Base-by-base conservation (phyloP, 2,797 vertebrate genomes). In the Sylvilagus floridanus region DNA sequence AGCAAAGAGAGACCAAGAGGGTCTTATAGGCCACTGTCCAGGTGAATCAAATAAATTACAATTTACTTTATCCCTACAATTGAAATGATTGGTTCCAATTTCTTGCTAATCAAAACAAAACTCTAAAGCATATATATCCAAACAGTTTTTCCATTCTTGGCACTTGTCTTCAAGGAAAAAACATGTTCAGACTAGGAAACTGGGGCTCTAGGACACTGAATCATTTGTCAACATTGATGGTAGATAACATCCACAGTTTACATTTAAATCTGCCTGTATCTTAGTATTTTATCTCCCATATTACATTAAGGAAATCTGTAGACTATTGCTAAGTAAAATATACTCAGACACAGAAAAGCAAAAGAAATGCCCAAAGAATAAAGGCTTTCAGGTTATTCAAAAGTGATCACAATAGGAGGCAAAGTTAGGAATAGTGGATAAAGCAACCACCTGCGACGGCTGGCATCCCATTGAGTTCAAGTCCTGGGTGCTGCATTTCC, bases 261-360 rank as follows among this genome's bases (percentile, higher is more conserved):
- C 35, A 86, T 35, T n/a, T 28, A 71, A 89, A 7, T 62, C 76
- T 81, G 28, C 8, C 37, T 69, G 35, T 12, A 73, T 84, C 30
- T 88, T 75, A 82, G 95, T n/a, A 69, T 66, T 60, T 30, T 90
- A 84, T 66, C 92, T 24, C 2, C 16, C 68, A 26, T 6, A 73
- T 78, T 76, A 71, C 52, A 24, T 60, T 83, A 75, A 84, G n/a
- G 28, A 94, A 91, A 79, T 24, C 5, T 84, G 21, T 76, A 26
- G 4, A 91, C 62, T n/a, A 77, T 92, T 93, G 91, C 52, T 79
- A 71, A 90, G 65, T 66, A 91, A 95, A 92, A 92, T 47, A 89
- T 7, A 91, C 13, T 30, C 65, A 79, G 47, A 50, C 12, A 54
- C 10, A 62, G 24, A 69, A 87, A 32, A 87, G 68, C 8, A 37